phyloP scores from a whole-genome alignment of 2,888 invertebrate genomes.

The Cataglyphis albicans region DNA sequence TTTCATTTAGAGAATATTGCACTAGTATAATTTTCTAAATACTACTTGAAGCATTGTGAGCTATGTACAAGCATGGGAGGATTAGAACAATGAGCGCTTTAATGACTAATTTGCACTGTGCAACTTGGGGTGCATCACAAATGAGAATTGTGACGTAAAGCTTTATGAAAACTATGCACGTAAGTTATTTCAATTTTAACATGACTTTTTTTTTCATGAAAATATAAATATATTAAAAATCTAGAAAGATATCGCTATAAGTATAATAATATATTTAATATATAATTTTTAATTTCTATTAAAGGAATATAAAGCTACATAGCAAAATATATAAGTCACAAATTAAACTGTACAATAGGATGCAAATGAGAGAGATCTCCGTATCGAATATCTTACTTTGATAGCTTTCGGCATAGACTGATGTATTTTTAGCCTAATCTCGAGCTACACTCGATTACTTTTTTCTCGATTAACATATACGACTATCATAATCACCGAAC shows the following conservation, averaged over 20 bases:
- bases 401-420: conserved; percentile 18
- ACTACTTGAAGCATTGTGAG: neutral
- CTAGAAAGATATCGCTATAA: too few species aligned
- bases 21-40: conserved; percentile 22
- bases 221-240: neutral
- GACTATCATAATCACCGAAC: conserved; percentile 3
- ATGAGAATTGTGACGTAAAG: neutral
- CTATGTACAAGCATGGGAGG: neutral
- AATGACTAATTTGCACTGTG: conserved; percentile 10
- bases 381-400: conserved; percentile 16
- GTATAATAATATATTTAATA: neutral
- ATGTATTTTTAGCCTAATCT: conserved; percentile 36
- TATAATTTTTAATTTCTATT: neutral
- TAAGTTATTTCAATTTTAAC: conserved; percentile 5
- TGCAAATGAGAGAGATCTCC: neutral
- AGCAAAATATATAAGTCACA: neutral
- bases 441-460: conserved; percentile 10
- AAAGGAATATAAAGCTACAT: neutral
- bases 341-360: neutral
- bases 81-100: conserved; percentile 21
- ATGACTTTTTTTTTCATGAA: neutral
- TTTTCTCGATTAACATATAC: conserved; percentile 20
- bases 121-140: neutral
- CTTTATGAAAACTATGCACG: neutral
- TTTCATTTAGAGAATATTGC: neutral